A percentile compares a stretch with the other conserved stretches of the same genome.
These are phyloP conservation scores for Saccostrea echinata DNA, from an alignment of 1,140 invertebrate species.

Conservation along the genomic window DNA sequence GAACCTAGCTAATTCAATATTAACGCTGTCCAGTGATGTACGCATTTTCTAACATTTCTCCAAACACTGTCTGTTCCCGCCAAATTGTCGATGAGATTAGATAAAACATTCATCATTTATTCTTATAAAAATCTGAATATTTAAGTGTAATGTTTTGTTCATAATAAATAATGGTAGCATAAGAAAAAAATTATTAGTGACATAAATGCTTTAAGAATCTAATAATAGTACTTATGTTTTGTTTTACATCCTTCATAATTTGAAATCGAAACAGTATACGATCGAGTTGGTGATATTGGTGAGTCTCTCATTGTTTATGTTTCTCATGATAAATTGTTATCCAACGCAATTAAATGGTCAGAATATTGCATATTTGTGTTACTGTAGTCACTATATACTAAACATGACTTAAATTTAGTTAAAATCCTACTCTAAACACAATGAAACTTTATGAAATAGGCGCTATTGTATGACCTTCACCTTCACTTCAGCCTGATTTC, in stretches of 20 bases:
- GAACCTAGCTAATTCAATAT: no score
- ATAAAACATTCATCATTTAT: not conserved
- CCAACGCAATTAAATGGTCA: no score
- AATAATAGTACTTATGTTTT: not conserved
- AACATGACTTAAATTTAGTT: no score
- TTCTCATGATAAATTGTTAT: no score
- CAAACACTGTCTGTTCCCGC: not conserved
- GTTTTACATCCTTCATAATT: not conserved
- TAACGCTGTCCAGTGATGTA: not conserved
- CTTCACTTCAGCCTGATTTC: no score
- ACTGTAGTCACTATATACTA: no score
- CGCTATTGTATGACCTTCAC: no score
- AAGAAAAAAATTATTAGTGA: not conserved
- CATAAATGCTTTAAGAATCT: not conserved
- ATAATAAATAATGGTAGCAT: not conserved
- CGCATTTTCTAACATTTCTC: not conserved
- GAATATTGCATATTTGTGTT: no score
- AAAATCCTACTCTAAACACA: no score
- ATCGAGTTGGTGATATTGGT: not conserved
- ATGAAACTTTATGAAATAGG: no score
- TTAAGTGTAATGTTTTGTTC: not conserved
- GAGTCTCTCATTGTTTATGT: no score
- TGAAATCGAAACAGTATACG: not conserved
- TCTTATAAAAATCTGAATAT: not conserved
- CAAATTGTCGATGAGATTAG: not conserved